Base-by-base conservation (phyloP, 2,888 invertebrate species). In the Stratiomys singularior region DNA sequence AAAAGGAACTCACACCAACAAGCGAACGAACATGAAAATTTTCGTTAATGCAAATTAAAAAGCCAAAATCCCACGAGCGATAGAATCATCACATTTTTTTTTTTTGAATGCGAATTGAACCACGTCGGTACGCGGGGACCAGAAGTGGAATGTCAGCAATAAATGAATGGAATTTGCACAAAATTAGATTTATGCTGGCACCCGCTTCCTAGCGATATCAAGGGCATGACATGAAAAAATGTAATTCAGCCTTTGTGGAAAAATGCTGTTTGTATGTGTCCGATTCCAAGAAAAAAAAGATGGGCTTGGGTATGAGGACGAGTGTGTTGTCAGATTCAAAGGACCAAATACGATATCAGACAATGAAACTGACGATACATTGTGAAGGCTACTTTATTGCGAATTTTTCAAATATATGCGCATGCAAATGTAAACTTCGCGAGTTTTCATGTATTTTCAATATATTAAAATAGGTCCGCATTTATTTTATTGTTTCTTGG, bases 151-250 rank as follows among this genome's bases (percentile, higher is more conserved):
- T 52, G 15, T 13, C 52, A 52, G 52, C 52, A 76, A 66, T 76
- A 71, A 78, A 76, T 46, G 78, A 64, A 78, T 77, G 72, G 72
- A 77, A 77, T 76, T 78, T 78, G 69, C 66, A 77, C 58, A 46
- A 77, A 78, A 78, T 77, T 78, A 78, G 78, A 78, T 78, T 78
- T 78, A 78, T 77, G 66, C 72, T 66, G 77, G 67, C 69, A 63
- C 63, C 60, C 27, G 74, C 56, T 78, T 76, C 52, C 46, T 44
- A 67, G 52, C 46, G 74, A 44, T 46, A 71, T 71, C 67, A 37
- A 71, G 52, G 71, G 18, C 47, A 60, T 64, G 30, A 25, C 21
- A 28, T 25, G 46, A 28, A 52, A 18, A 18, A 52, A 52, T 52
- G 52, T 52, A n/a, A 52, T 37, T 37, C 37, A 37, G 37, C 37